Evolutionary conservation across 2,113 vertebrate genomes (phyloP).

Genomic region (Lepus timidus): DNA sequence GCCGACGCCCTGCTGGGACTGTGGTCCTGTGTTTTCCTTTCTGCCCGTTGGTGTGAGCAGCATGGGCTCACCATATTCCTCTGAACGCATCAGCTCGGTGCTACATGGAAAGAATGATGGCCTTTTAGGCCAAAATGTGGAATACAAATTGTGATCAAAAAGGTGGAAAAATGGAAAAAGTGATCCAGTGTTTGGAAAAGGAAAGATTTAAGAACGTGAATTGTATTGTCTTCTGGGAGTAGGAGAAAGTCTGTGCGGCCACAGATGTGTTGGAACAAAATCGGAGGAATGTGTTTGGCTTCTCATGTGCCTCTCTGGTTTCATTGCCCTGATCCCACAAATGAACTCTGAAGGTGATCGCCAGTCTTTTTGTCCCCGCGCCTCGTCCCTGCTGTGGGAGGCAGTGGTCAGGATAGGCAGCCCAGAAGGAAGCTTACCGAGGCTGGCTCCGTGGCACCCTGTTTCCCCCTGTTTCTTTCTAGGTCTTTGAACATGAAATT

Average conservation of each 20-base stretch:
- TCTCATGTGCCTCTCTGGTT: constrained; percentile 51
- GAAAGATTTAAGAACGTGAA: constrained; percentile 66
- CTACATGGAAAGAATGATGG: constrained; percentile 79
- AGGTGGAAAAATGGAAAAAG: constrained; percentile 82
- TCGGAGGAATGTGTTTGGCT: constrained; percentile 44
- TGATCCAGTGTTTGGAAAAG: constrained; percentile 77
- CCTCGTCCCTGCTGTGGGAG: background rate
- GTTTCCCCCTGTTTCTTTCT: background rate
- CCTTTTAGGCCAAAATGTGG: constrained; percentile 58
- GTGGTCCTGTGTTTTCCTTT: background rate
- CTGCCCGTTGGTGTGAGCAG: background rate
- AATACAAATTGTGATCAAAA: constrained; percentile 78
- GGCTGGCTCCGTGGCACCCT: background rate
- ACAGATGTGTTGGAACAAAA: constrained; percentile 46
- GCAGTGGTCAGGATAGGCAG: background rate
- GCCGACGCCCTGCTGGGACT: rapidly evolving
- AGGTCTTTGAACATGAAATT: constrained; percentile 14
- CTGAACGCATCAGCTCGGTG: constrained; percentile 58
- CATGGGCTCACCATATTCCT: background rate
- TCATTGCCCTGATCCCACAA: constrained; percentile 60
- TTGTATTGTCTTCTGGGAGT: constrained; percentile 63
- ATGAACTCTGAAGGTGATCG: background rate
- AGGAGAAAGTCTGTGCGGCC: constrained; percentile 69
- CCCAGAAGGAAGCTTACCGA: background rate
- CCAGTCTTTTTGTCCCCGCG: background rate